A percentile compares a stretch with the other conserved stretches of the same genome.
phyloP scores from a whole-genome alignment of 2,797 vertebrate species.

The Tinamus major region DNA sequence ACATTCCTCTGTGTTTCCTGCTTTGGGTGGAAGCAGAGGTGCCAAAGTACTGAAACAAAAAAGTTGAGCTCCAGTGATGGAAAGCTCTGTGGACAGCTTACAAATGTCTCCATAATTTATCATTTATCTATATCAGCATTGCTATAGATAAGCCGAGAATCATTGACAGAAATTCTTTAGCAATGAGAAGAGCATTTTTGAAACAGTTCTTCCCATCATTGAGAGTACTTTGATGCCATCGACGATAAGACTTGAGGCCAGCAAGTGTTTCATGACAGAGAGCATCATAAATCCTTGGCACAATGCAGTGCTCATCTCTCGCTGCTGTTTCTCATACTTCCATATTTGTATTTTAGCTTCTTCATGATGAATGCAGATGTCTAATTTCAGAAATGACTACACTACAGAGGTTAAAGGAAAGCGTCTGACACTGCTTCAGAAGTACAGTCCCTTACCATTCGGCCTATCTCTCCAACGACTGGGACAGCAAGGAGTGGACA shows the following conservation, averaged over 20 bases:
- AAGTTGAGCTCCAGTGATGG: not conserved
- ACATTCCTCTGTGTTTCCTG: not conserved
- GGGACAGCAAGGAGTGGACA: not conserved
- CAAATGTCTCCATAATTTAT: not conserved
- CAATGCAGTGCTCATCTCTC: not conserved
- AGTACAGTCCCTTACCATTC: not conserved
- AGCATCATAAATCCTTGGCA: not conserved
- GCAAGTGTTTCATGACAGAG: not conserved
- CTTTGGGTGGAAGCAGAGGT: not conserved
- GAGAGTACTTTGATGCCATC: not conserved
- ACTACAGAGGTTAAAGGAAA: not conserved
- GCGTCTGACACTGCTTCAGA: not conserved
- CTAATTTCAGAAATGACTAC: not conserved
- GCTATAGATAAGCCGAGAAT: not conserved
- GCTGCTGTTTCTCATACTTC: not conserved
- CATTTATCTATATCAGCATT: not conserved
- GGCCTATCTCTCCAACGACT: not conserved
- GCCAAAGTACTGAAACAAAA: not conserved
- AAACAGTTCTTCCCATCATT: not conserved
- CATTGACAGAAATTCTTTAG: not conserved
- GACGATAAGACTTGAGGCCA: not conserved
- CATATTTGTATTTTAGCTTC: not conserved
- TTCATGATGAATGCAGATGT: not conserved
- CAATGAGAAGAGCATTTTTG: not conserved
- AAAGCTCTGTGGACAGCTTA: not conserved